Base-by-base conservation (phyloP, 2,797 vertebrate genomes). In the Pangasius sanitwongsei region DNA sequence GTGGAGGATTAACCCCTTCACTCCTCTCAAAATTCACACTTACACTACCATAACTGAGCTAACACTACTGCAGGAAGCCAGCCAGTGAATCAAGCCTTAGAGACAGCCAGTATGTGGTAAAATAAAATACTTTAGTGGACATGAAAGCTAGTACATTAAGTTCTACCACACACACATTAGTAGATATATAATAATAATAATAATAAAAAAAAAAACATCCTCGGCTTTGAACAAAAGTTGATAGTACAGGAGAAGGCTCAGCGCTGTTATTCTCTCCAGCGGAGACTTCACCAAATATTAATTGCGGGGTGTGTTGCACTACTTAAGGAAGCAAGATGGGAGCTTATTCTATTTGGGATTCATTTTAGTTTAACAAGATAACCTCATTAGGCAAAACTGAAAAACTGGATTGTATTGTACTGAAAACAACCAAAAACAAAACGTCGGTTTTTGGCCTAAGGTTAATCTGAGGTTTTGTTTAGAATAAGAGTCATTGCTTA, bases 1-100 rank as follows among this genome's bases (percentile, higher is more conserved):
- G 93, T 93, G 92, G 94, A 94, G 93, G 91, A 92, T 95, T 95
- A 95, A 96, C 94, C 95, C 95, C 94, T 95, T 94, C 94, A 94
- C 93, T 88, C 91, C 91, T 90, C 92, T 93, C 93, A 91, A 92
- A 92, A 93, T 94, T 94, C 93, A 92, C 95, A 91, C 91, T 92
- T 90, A 92, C 92, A 83, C 94, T 92, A 94, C 95, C 94, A 93
- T 91, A 95, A 93, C 89, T 91, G 92, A 87, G 78, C 83, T 92
- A 92, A 89, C 31, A 92, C 93, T 93, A 92, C 93, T 94, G 92
- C 92, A 91, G 85, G 92, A 90, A 89, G 91, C 89, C 89, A 48
- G 70, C 41, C 57, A 63, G 53, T 41, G 55, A 85, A 84, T 87
- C 9, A 23, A 87, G 86, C 53, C 61, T 90, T 53, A 72, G 37